phyloP scores from a whole-genome alignment of 2,888 invertebrate species.

The Mimachlamys varia region DNA sequence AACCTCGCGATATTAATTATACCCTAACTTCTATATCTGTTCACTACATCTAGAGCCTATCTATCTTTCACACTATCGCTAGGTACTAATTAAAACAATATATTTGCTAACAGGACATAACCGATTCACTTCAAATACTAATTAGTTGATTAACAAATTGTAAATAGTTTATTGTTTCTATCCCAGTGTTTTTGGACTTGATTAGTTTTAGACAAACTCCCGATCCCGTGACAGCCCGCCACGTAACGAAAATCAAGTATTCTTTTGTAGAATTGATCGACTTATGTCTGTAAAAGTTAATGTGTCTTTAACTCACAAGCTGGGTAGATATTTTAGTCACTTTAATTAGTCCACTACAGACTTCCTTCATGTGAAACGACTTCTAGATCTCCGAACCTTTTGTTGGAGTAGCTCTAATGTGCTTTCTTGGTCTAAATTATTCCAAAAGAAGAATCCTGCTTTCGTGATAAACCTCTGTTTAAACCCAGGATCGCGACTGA shows the following conservation, averaged over 20 bases:
- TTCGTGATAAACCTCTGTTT: neutral
- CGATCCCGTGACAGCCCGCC: neutral
- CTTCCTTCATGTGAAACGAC: neutral
- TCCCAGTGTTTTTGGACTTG: neutral
- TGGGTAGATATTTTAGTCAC: neutral
- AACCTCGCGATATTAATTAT: neutral
- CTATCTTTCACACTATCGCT: neutral
- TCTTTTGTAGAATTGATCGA: neutral
- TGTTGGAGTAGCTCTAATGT: neutral
- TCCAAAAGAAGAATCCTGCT: neutral
- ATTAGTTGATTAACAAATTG: neutral
- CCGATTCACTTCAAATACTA: neutral
- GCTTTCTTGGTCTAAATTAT: neutral
- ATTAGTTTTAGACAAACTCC: neutral
- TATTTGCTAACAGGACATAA: neutral
- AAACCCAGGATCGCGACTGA: neutral
- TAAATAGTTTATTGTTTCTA: neutral
- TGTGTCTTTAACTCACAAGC: neutral
- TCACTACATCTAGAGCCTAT: neutral
- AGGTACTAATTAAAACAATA: neutral
- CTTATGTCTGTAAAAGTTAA: neutral
- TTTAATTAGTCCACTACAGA: neutral
- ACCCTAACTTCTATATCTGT: neutral
- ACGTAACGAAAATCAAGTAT: neutral
- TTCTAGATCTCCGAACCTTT: neutral